Evolutionary conservation across 2,888 invertebrate species (phyloP).

Genomic region (Incurvaria masculella): DNA sequence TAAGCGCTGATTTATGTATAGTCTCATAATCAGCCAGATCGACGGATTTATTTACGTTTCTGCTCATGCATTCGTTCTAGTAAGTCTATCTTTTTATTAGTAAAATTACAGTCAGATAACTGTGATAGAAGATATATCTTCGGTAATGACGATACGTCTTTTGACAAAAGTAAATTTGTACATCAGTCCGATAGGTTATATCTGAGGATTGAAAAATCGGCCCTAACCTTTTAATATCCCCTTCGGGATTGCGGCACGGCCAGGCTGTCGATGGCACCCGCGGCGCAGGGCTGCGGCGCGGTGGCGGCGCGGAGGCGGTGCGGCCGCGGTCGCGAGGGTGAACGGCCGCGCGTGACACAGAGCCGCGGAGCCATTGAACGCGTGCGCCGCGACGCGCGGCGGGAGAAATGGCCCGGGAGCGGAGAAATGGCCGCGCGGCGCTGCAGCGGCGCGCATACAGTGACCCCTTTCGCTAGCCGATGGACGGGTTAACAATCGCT

Average conservation of each 20-base stretch:
- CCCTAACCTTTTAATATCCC: too few relatives aligned
- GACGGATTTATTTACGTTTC: too few relatives aligned
- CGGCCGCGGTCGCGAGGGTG: slow-evolving; percentile 25
- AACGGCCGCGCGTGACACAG: slow-evolving; percentile 41
- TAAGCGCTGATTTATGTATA: too few relatives aligned
- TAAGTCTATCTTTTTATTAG: too few relatives aligned
- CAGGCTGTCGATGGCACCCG: background rate
- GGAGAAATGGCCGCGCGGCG: background rate
- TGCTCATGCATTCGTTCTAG: too few relatives aligned
- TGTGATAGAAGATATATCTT: too few relatives aligned
- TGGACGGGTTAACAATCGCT: background rate
- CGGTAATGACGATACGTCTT: too few relatives aligned
- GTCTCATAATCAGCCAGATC: too few relatives aligned
- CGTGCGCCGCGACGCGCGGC: slow-evolving; percentile 28
- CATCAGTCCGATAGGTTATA: too few relatives aligned
- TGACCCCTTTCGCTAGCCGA: background rate
- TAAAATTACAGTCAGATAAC: too few relatives aligned
- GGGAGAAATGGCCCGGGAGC: background rate
- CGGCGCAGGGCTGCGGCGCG: background rate
- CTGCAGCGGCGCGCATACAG: background rate
- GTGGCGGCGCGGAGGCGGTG: background rate
- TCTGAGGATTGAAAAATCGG: too few relatives aligned
- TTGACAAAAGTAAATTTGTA: too few relatives aligned
- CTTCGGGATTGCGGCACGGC: background rate
- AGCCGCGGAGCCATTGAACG: slow-evolving; percentile 38